A percentile compares a stretch with the other conserved stretches of the same genome.
phyloP scores from a whole-genome alignment of 2,888 invertebrate species.

The Epistrophella euchroma region DNA sequence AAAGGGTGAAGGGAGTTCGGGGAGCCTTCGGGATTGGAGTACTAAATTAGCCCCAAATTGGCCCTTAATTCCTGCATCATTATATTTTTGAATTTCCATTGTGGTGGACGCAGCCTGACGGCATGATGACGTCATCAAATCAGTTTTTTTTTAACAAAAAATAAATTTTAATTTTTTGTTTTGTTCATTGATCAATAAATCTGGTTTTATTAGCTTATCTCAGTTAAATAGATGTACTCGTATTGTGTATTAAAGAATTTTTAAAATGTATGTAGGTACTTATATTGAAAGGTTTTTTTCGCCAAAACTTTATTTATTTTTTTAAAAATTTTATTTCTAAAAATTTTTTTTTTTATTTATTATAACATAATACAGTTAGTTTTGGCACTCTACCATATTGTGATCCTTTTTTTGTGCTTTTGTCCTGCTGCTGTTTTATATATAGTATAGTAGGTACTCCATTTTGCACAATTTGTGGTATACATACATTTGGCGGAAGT shows the following conservation, averaged over 20 bases:
- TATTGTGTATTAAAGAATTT: neutral
- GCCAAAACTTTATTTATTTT: slow-evolving; percentile 2
- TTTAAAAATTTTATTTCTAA: neutral
- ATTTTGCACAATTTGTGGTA: slow-evolving; percentile 41
- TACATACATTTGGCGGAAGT: slow-evolving; percentile 40
- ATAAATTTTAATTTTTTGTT: too few relatives aligned
- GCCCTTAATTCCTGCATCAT: too few relatives aligned
- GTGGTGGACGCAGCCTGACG: too few relatives aligned
- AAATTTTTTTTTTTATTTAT: neutral
- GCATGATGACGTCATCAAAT: too few relatives aligned
- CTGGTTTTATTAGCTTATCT: neutral
- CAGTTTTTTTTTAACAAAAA: too few relatives aligned
- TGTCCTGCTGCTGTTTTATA: neutral
- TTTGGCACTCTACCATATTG: slow-evolving; percentile 34
- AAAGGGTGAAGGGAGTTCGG: too few relatives aligned
- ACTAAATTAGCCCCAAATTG: too few relatives aligned
- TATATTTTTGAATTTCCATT: too few relatives aligned
- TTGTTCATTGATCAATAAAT: neutral
- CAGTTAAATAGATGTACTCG: too few relatives aligned
- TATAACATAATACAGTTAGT: slow-evolving; percentile 4
- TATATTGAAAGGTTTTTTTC: neutral
- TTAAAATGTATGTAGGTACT: too few relatives aligned
- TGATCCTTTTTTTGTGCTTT: neutral
- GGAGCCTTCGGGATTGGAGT: too few relatives aligned
- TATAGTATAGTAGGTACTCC: neutral